A percentile compares a stretch with the other conserved stretches of the same genome.
Evolutionary conservation across 1,140 invertebrate genomes (phyloP).

Genomic region (Pseudomyrmex gracilis): DNA sequence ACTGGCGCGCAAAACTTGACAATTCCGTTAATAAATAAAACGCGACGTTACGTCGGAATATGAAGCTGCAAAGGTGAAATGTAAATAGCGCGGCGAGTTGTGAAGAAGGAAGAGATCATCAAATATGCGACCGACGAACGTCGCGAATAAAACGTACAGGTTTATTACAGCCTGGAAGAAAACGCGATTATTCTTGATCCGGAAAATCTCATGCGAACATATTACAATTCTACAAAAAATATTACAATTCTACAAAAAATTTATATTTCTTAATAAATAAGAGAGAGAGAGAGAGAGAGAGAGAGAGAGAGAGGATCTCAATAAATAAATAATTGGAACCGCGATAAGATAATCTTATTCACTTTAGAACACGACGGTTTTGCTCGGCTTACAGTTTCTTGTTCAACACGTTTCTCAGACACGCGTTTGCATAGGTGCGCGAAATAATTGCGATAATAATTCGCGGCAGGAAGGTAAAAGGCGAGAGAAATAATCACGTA

Average conservation of each 20-base stretch:
- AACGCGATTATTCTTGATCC: not conserved
- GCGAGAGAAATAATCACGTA: constrained; percentile 15
- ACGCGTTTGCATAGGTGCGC: not conserved
- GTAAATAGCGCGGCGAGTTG: constrained; percentile 4
- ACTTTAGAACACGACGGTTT: too few relatives aligned
- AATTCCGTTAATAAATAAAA: constrained; percentile 56
- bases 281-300: too few relatives aligned
- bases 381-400: too few relatives aligned
- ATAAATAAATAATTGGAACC: too few relatives aligned
- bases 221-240: too few relatives aligned
- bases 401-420: too few relatives aligned
- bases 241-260: too few relatives aligned
- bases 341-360: too few relatives aligned
- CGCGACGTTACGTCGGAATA: constrained; percentile 46
- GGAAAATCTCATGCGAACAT: not conserved
- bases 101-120: not conserved
- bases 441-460: constrained; percentile 43
- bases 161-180: not conserved
- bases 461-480: not conserved
- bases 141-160: not conserved
- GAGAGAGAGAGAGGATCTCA: not conserved
- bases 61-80: constrained; percentile 48
- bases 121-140: not conserved
- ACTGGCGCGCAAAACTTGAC: constrained; percentile 48
- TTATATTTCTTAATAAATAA: not conserved